Conservation (phyloP, 2,888 invertebrate species). For the Cartodere bifasciata region DNA sequence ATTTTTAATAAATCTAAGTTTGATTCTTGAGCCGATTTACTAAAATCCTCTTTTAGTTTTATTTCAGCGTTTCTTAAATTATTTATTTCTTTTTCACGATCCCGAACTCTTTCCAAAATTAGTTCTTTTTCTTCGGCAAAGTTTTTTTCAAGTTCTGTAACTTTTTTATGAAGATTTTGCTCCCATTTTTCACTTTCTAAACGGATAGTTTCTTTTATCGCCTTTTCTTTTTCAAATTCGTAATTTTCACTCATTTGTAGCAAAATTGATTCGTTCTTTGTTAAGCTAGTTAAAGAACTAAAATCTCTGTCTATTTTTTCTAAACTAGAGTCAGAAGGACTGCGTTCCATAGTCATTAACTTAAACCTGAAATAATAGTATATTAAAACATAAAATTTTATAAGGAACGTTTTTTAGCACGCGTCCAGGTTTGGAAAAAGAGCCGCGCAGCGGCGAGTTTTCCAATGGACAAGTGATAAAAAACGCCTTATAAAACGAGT, state of each 20-base stretch:
- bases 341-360: conserved; percentile 63
- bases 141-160: conserved; percentile 36
- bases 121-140: conserved; percentile 44
- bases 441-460: too few species aligned
- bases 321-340: conserved; percentile 64
- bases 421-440: too few species aligned
- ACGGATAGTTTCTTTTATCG: conserved; percentile 38
- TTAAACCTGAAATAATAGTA: too few species aligned
- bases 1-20: too few species aligned
- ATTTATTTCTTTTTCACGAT: too few species aligned
- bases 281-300: conserved; percentile 37
- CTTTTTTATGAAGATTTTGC: conserved; percentile 34
- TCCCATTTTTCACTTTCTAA: conserved; percentile 42
- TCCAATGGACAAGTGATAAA: too few species aligned
- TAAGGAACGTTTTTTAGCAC: too few species aligned
- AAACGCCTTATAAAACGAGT: too few species aligned
- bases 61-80: too few species aligned
- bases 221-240: conserved; percentile 44
- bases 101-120: conserved; percentile 36
- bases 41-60: too few species aligned
- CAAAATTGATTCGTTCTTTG: conserved; percentile 52
- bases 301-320: conserved; percentile 63
- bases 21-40: too few species aligned
- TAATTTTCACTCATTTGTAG: conserved; percentile 56
- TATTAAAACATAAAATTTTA: too few species aligned